Conservation (phyloP, 2,888 invertebrate genomes). For the Phaedon cochleariae region DNA sequence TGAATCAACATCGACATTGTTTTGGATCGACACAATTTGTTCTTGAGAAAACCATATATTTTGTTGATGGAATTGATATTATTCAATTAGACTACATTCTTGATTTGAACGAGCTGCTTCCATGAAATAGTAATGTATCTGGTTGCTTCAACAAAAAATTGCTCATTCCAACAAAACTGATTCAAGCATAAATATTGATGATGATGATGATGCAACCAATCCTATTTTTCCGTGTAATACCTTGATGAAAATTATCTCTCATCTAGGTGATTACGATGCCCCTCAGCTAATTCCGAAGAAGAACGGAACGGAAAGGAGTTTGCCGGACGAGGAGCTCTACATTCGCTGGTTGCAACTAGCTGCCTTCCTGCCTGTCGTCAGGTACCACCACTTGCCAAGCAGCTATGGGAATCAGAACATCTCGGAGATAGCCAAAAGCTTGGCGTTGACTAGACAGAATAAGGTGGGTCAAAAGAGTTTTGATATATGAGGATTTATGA, state of each 20-base stretch:
- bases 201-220: no score
- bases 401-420: constrained; percentile 83
- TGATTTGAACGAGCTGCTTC: no score
- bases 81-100: no score
- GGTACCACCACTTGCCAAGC: constrained; percentile 89
- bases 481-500: constrained; percentile 36
- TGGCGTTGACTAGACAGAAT: constrained; percentile 78
- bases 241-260: neutral
- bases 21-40: no score
- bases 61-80: no score
- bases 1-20: no score
- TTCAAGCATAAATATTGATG: no score
- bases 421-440: constrained; percentile 78
- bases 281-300: constrained; percentile 63
- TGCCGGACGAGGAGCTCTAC: constrained; percentile 84
- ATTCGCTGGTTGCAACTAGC: constrained; percentile 91
- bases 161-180: no score
- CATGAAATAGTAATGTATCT: no score
- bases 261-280: constrained; percentile 70
- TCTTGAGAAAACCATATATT: no score
- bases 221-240: no score
- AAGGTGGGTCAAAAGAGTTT: constrained; percentile 63
- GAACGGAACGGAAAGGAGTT: constrained; percentile 62
- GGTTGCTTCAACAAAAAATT: no score
- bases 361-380: constrained; percentile 90